Evolutionary conservation across 2,797 vertebrate genomes (phyloP), one percentile per base, ranked within the genome.

Genomic region (Chrysocyon brachyurus): DNA sequence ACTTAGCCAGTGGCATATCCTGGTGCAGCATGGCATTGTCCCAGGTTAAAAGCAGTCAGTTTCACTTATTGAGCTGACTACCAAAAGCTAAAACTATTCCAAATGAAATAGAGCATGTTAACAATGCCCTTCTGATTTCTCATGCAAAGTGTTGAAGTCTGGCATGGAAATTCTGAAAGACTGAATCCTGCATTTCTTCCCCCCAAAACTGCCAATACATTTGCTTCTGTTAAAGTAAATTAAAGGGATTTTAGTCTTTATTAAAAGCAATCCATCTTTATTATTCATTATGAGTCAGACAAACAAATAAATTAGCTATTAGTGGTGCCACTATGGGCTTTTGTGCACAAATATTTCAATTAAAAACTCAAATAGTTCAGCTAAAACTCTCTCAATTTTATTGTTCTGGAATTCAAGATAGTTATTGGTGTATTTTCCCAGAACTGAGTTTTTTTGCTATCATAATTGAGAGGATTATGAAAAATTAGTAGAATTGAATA

Each of bases 381-480:
- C 68, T 90, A 97, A 97, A 96, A 93, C 9, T 86, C 7, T 81
- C 70, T 92, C 6, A 89, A 31, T 95, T 97, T 87, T 95, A 91
- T 63, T 89, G 31, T 85, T 36, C 14, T 92, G 64, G 7, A 96
- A 61, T 87, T 93, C 26, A 90, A 95, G 78, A 79, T 33, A 89
- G 83, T 91, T 98, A 98, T 94, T 97, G 82, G 68, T 82, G 61
- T 98, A 87, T 96, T 98, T 98, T 98, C 94, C 94, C 64, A 92
- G 90, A 98, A 52, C 68, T 95, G 95, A 96, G 94, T 97, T 97
- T 97, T 84, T 95, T 97, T 95, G 95, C 91, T 98, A 97, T 91
- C 84, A 97, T 92, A 97, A 97, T 91, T 64, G 90, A 97, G 88
- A 96, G 12, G 5, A 68, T 93, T 86, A 88, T 8, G 21, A 87